Conservation (phyloP, 2,888 invertebrate genomes). For the Lymantria dispar region DNA sequence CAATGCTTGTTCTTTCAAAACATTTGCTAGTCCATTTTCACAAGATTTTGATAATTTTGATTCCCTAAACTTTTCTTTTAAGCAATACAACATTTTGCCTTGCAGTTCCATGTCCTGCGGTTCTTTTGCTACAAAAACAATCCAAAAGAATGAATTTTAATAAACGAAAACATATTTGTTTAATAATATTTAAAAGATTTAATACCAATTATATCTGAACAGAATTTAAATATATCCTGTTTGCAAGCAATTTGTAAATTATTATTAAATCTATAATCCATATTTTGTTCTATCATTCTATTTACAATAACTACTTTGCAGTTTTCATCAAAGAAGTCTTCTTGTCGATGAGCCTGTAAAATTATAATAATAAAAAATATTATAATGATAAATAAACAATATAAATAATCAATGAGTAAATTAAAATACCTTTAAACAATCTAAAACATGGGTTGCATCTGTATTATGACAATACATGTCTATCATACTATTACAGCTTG, state of each 20-base stretch:
- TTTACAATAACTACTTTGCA: conserved; percentile 93
- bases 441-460: conserved; percentile 86
- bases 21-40: conserved; percentile 90
- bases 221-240: conserved; percentile 88
- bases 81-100: conserved; percentile 91
- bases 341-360: conserved; percentile 87
- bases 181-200: conserved; percentile 8
- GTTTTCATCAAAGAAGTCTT: conserved; percentile 89
- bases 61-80: conserved; percentile 90
- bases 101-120: conserved; percentile 88
- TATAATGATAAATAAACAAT: background rate
- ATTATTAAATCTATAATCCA: conserved; percentile 95
- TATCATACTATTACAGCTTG: conserved; percentile 93
- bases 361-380: background rate
- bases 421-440: conserved; percentile 87
- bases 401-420: background rate
- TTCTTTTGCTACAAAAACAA: conserved; percentile 59
- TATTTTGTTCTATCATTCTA: conserved; percentile 94
- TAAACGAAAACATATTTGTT: conserved; percentile 5
- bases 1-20: conserved; percentile 93
- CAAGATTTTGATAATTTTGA: conserved; percentile 89
- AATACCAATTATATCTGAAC: conserved; percentile 70
- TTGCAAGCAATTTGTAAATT: conserved; percentile 91
- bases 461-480: conserved; percentile 90
- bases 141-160: conserved; percentile 1